Evolutionary conservation across 2,888 invertebrate species (phyloP), one percentile per base, ranked within the genome.

Genomic region (Ceriagrion tenellum): DNA sequence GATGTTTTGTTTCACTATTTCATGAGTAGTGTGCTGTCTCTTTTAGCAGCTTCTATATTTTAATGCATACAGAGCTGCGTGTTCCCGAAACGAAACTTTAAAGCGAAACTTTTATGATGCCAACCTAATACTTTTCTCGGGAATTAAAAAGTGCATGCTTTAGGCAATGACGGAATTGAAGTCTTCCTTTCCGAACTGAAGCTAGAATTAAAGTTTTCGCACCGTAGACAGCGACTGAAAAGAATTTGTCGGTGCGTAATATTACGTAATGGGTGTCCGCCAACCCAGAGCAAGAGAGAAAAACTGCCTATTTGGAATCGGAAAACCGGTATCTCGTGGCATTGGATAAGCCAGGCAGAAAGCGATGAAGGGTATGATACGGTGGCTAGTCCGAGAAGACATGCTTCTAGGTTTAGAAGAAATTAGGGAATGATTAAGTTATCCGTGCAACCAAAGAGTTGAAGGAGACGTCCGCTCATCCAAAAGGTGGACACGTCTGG

Each of bases 401-500:
- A 69, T 10, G n/a, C n/a, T 26, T 69, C 69, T 69, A 69, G n/a
- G 6, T 81, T 35, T 81, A 81, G 16, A n/a, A 30, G 16, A 81
- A 35, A 35, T 35, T 16, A 81, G n/a, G 81, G 35, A 35, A 81
- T 35, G 81, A 81, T 81, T 26, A 16, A 35, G 81, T 81, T 26
- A 13, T 18, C 35, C 81, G 81, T 81, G 81, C 18, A 81, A 81
- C 81, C 81, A 81, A 81, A 81, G 81, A 81, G 35, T 81, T 81
- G 26, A 81, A 81, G 74, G 74, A 81, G 74, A 81, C 35, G 74
- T 16, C 74, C 13, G 74, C 6, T 81, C 26, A 81, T 81, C 35
- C 35, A 16, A 13, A 30, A 81, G 35, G 35, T 81, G 81, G 13
- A 81, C 81, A 81, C 35, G 18, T 3, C 3, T 81, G 35, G 13